A percentile compares a stretch with the other conserved stretches of the same genome.
phyloP scores from a whole-genome alignment of 1,140 invertebrate genomes.

The Grapholita molesta region DNA sequence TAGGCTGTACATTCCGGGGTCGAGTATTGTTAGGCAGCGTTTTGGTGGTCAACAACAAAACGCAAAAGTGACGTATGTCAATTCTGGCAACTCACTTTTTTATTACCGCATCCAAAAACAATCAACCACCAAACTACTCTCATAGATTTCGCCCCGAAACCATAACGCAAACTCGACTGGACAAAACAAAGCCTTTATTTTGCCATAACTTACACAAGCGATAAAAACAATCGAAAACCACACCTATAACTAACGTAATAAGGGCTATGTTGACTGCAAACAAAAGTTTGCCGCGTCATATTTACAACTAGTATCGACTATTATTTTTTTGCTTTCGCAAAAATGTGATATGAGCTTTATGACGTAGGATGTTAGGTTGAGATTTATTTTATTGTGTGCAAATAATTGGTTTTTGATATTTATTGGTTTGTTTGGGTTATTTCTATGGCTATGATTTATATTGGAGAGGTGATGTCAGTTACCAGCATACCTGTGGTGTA shows the following conservation, averaged over 20 bases:
- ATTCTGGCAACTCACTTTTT: too few species aligned
- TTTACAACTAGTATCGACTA: not conserved
- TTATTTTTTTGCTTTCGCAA: not conserved
- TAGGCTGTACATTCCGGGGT: too few species aligned
- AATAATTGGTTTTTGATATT: not conserved
- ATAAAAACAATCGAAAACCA: not conserved
- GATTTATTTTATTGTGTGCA: not conserved
- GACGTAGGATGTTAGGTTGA: not conserved
- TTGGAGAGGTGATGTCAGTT: too few species aligned
- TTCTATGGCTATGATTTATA: not conserved
- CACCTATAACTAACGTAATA: not conserved
- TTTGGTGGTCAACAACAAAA: too few species aligned
- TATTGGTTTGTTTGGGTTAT: constrained; percentile 6
- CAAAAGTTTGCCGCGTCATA: not conserved
- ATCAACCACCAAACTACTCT: too few species aligned
- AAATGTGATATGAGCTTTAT: not conserved
- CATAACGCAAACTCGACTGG: not conserved
- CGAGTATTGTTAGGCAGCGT: too few species aligned
- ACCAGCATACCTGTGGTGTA: too few species aligned
- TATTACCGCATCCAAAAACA: too few species aligned
- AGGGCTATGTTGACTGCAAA: not conserved
- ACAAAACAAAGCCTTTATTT: not conserved
- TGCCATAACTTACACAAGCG: not conserved
- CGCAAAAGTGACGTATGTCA: too few species aligned
- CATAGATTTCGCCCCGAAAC: not conserved